Conservation (phyloP, 2,113 vertebrate genomes). For the Dendrocopos noguchii region DNA sequence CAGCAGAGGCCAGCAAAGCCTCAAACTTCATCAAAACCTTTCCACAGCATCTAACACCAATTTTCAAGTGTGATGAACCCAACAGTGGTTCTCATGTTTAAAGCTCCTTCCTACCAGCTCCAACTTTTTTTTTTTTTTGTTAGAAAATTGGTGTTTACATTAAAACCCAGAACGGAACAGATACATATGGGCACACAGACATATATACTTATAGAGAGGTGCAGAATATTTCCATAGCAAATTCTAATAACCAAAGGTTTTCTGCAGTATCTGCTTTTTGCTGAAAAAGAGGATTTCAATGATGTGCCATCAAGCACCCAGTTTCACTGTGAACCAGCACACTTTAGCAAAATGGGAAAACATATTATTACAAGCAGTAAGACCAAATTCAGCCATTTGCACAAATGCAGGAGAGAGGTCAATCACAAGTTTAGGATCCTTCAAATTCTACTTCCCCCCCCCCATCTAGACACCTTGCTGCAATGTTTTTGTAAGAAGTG, state of each 20-base stretch:
- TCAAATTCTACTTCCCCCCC: not conserved
- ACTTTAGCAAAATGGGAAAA: not conserved
- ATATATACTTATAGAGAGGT: not conserved
- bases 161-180: not conserved
- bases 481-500: not conserved
- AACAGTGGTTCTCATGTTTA: not conserved
- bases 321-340: not conserved
- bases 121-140: not conserved
- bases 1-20: slow-evolving; percentile 19
- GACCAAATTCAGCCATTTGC: not conserved
- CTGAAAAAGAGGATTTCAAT: not conserved
- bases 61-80: not conserved
- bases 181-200: rapidly evolving
- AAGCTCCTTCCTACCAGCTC: not conserved
- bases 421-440: not conserved
- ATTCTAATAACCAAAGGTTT: not conserved
- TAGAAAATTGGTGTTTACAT: not conserved
- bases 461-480: not conserved
- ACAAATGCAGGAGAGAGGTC: not conserved
- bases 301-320: not conserved
- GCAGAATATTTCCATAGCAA: not conserved
- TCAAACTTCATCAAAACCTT: not conserved
- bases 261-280: not conserved
- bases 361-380: not conserved
- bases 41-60: not conserved